Percentiles rank a stretch among this genome's conserved stretches.
Evolutionary conservation across 2,888 invertebrate species (phyloP).

Genomic region (Aphodius sticticus): DNA sequence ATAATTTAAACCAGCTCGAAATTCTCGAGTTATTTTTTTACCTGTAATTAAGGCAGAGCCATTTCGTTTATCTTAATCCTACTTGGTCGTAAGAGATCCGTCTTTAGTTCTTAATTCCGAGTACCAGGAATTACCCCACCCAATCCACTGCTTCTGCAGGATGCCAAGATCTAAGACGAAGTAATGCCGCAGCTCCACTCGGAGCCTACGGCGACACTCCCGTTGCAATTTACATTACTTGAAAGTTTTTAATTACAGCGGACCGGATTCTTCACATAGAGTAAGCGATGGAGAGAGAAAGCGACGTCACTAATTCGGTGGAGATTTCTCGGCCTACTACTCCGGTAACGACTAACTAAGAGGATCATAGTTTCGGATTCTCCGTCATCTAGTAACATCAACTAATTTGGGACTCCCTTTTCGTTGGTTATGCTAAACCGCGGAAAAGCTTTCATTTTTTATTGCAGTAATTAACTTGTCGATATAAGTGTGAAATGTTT

Average conservation of each 20-base stretch:
- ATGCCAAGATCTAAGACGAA: neutral
- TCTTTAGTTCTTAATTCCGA: neutral
- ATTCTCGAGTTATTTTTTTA: neutral
- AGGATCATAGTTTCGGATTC: neutral
- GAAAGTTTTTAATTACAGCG: conserved; percentile 4
- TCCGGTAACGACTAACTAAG: neutral
- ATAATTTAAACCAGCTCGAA: neutral
- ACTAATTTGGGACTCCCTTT: neutral
- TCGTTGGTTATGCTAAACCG: no score
- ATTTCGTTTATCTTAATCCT: neutral
- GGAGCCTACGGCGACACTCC: neutral
- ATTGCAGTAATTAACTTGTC: no score
- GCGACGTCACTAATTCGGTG: neutral
- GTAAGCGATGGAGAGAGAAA: neutral
- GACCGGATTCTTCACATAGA: neutral
- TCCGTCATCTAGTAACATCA: neutral
- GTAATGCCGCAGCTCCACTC: neutral
- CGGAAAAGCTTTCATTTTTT: no score
- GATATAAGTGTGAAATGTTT: no score
- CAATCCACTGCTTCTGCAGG: neutral
- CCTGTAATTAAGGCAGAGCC: neutral
- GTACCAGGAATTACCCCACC: neutral
- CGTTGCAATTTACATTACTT: neutral
- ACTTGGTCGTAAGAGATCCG: neutral
- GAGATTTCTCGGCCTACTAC: neutral